phyloP scores from a whole-genome alignment of 1,140 invertebrate species.

The Muscidifurax raptorellus region DNA sequence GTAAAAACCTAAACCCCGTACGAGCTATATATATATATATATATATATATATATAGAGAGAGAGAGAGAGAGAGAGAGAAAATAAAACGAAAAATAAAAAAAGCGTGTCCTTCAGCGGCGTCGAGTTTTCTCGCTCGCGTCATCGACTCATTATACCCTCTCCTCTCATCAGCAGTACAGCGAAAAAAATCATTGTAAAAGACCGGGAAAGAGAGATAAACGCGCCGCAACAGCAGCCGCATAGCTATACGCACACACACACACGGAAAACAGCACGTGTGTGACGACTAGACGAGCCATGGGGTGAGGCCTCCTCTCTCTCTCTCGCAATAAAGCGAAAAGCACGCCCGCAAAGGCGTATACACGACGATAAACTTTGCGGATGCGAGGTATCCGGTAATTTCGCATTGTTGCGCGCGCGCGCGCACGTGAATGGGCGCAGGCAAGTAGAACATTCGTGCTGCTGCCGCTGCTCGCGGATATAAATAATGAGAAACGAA shows the following conservation, averaged over 20 bases:
- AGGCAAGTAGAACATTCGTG: conserved; percentile 48
- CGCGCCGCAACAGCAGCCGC: not conserved
- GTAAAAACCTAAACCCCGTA: not conserved
- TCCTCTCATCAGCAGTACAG: not conserved
- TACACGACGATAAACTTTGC: conserved; percentile 48
- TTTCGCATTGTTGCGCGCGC: conserved; percentile 52
- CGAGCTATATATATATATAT: too few species aligned
- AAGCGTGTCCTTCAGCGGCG: not conserved
- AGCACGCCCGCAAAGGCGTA: conserved; percentile 34
- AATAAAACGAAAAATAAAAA: conserved; percentile 7
- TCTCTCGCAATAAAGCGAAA: conserved; percentile 39
- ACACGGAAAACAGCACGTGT: not conserved
- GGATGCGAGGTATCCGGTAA: conserved; percentile 54
- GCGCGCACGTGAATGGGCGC: conserved; percentile 40
- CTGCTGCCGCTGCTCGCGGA: not conserved
- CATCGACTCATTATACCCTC: conserved; percentile 17
- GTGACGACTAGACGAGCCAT: conserved; percentile 8
- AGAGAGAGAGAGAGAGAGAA: not conserved
- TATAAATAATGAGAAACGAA: conserved; percentile 45
- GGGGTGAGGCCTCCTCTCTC: not conserved
- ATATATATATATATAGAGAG: too few species aligned
- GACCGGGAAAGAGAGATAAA: not conserved
- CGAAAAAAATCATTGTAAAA: conserved; percentile 43
- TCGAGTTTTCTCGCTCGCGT: not conserved
- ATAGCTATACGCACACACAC: not conserved